Base-by-base conservation (phyloP, 2,113 vertebrate genomes). In the Columba janthina region DNA sequence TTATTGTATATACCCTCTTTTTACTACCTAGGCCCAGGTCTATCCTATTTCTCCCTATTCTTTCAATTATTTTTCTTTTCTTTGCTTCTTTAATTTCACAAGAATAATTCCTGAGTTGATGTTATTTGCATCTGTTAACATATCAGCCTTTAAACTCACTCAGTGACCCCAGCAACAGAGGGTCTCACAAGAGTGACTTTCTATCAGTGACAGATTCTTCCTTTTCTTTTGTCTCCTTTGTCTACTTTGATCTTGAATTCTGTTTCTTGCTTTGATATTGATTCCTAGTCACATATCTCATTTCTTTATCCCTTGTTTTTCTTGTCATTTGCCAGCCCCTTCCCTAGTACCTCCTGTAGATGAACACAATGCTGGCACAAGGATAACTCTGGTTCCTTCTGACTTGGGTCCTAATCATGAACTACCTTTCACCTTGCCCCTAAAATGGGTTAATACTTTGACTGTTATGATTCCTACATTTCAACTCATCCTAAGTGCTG, bases 241-340 rank as follows among this genome's bases (percentile, higher is more conserved):
- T 86, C 82, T 77, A 5, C 50, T 93, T 91, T 74, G 72, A 80
- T 90, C 69, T 89, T 88, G 64, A 94, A 76, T 80, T 70, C 60
- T 90, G 29, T 32, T 84, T 22, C 50, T 20, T 86, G 42, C 60
- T 92, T 92, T 87, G 51, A 58, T 67, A 89, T 13, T 66, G 64
- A 74, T 80, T 88, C 44, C 29, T 48, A 60, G 44, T 69, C 57
- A 80, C 12, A 26, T 12, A 87, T 24, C 26, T 61, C 26, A 92
- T 67, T 78, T 82, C 53, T 78, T 94, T 74, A 89, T 21, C 10
- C 42, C 25, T 58, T 61, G 13, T 42, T 32, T 64, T 22, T 42
- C 69, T 60, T 32, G 24, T 32, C 31, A 79, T 85, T 82, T 81
- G 53, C 31, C 53, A 87, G 48, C 10, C 40, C 21, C 15, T 85